Percentiles rank a stretch among this genome's conserved stretches.
Conservation (phyloP, 2,113 vertebrate genomes). For the Tachycineta bicolor region DNA sequence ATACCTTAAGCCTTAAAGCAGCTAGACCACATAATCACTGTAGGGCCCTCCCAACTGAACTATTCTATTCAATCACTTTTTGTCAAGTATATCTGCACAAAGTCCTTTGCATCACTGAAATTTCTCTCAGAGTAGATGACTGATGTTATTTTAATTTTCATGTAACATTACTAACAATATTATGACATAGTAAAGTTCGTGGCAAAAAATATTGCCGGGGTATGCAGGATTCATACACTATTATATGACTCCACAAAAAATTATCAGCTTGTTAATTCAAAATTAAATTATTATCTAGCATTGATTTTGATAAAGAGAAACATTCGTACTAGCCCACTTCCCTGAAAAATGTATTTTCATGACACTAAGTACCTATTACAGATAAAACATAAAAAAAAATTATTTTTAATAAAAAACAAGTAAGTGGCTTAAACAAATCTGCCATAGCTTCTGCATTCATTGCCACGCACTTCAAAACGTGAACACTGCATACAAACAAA, state of each 20-base stretch:
- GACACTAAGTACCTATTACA: background rate
- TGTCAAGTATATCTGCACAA: background rate
- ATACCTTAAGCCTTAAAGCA: background rate
- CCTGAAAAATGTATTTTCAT: background rate
- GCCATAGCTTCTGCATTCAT: background rate
- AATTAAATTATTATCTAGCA: background rate
- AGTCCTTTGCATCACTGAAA: background rate
- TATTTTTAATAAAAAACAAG: background rate
- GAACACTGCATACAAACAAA: background rate
- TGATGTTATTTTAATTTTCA: background rate
- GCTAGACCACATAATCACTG: background rate
- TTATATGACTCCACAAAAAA: background rate
- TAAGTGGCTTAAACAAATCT: background rate
- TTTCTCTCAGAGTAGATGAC: background rate
- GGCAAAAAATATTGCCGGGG: background rate
- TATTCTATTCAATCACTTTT: background rate
- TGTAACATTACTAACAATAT: background rate
- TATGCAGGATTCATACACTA: background rate
- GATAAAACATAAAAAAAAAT: background rate
- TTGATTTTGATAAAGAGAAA: background rate
- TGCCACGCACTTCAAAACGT: background rate
- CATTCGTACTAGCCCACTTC: background rate
- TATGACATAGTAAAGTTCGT: background rate
- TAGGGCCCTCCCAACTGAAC: background rate
- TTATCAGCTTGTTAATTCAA: background rate